Percentiles rank a stretch among this genome's conserved stretches.
phyloP scores from a whole-genome alignment of 1,140 invertebrate species.

The Musca domestica region DNA sequence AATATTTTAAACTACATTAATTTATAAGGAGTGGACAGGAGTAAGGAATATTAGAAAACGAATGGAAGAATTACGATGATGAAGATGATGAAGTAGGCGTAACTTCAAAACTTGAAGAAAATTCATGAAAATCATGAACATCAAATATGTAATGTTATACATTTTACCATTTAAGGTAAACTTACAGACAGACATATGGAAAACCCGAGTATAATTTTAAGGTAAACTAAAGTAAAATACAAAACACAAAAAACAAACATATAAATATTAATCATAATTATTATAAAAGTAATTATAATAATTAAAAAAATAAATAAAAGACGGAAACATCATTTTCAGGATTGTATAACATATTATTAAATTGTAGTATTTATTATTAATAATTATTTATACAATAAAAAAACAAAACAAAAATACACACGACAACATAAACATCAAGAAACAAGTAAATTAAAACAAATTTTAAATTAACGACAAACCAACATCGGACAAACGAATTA shows the following conservation, averaged over 20 bases:
- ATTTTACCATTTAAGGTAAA: slow-evolving; percentile 18
- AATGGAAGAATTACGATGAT: slow-evolving; percentile 4
- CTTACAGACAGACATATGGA: background rate
- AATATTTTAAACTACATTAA: slow-evolving; percentile 17
- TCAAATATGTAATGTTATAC: slow-evolving; percentile 26
- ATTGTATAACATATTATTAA: slow-evolving; percentile 37
- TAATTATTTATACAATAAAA: slow-evolving; percentile 27
- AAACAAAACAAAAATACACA: slow-evolving; percentile 42
- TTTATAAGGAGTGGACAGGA: slow-evolving; percentile 11
- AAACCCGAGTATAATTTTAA: slow-evolving; percentile 3
- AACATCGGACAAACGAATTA: slow-evolving; percentile 17
- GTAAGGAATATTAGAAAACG: slow-evolving; percentile 23
- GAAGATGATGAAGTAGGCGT: too few species aligned
- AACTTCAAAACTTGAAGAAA: slow-evolving; percentile 14
- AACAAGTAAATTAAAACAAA: slow-evolving; percentile 16
- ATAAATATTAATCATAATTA: slow-evolving; percentile 7
- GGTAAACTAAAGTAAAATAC: background rate
- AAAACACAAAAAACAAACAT: background rate
- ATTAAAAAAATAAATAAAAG: slow-evolving; percentile 14
- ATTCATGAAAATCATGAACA: slow-evolving; percentile 28
- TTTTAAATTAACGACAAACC: slow-evolving; percentile 12
- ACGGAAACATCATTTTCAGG: slow-evolving; percentile 40
- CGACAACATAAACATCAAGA: slow-evolving; percentile 28
- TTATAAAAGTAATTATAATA: slow-evolving; percentile 18
- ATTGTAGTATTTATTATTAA: slow-evolving; percentile 28